These are phyloP conservation scores for Drosophila neonasuta DNA, from an alignment of 2,888 invertebrate genomes.

Conservation along the genomic window DNA sequence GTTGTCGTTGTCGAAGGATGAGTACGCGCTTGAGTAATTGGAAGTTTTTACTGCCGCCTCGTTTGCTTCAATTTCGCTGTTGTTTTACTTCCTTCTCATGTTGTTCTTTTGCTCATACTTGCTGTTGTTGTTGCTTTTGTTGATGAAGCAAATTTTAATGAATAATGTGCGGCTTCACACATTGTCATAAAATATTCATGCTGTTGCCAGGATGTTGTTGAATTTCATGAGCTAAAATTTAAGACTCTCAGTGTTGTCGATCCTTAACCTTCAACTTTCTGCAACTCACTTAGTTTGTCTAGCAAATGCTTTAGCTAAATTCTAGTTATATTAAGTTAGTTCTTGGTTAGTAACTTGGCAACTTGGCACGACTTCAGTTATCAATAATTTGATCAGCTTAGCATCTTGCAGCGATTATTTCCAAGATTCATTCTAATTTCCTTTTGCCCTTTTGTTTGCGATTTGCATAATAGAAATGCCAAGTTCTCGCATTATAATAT, in stretches of 20 bases:
- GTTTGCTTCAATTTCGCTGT: constrained; percentile 68
- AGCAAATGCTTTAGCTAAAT: background rate
- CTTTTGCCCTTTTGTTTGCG: constrained; percentile 4
- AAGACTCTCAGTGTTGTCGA: background rate
- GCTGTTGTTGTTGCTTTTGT: constrained; percentile 40
- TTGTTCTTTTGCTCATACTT: constrained; percentile 19
- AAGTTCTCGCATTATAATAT: constrained; percentile 23
- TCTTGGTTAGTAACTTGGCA: background rate
- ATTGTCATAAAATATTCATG: constrained; percentile 67
- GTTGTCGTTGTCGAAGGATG: constrained; percentile 36
- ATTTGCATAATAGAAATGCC: constrained; percentile 13
- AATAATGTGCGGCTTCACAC: constrained; percentile 77
- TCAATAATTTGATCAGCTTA: constrained; percentile 2
- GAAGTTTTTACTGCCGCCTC: constrained; percentile 76
- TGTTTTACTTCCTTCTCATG: constrained; percentile 30
- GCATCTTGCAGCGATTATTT: background rate
- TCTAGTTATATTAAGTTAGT: background rate
- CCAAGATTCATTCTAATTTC: background rate
- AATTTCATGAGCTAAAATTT: constrained; percentile 31
- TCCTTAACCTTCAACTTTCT: background rate
- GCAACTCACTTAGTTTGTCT: background rate
- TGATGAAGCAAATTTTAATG: constrained; percentile 74
- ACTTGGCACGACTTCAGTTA: background rate
- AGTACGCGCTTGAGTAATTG: constrained; percentile 71
- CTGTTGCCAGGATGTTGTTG: constrained; percentile 18